A percentile compares a stretch with the other conserved stretches of the same genome.
These are phyloP conservation scores for Ammodramus savannarum DNA, from an alignment of 2,113 vertebrate genomes.

Conservation along the genomic window DNA sequence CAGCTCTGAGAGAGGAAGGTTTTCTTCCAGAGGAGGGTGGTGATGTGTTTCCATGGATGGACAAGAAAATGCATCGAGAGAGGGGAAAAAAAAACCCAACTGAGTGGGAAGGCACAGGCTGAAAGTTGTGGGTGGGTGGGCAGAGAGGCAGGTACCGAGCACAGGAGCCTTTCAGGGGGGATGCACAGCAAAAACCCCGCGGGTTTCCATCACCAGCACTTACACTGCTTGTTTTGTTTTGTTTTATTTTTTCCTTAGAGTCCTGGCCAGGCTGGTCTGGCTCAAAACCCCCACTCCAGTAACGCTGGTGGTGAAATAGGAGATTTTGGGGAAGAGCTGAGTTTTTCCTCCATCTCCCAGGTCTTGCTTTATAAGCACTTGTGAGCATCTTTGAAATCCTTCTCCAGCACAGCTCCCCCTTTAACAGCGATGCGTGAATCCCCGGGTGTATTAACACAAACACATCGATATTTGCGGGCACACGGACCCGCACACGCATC, in stretches of 20 bases:
- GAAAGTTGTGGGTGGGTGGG: neutral
- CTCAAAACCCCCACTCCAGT: neutral
- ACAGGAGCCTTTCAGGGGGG: neutral
- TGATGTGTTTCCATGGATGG: neutral
- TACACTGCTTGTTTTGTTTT: neutral
- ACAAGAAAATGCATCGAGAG: neutral
- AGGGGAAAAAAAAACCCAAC: neutral
- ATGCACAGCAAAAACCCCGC: neutral
- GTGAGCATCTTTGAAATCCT: neutral
- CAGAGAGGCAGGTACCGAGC: neutral
- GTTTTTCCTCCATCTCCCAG: neutral
- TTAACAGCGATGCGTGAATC: accelerated
- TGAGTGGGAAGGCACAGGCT: neutral
- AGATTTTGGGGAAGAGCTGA: neutral
- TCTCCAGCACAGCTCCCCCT: neutral
- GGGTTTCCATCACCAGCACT: accelerated
- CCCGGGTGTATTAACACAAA: accelerated
- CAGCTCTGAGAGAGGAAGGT: neutral
- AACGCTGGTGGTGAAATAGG: accelerated
- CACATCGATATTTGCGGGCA: accelerated
- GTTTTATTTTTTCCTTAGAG: neutral
- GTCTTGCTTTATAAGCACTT: neutral
- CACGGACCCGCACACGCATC: neutral
- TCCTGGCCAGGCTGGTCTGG: neutral
- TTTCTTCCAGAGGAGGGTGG: neutral